Evolutionary conservation across 2,888 invertebrate genomes (phyloP), one percentile per base, ranked within the genome.

Genomic region (Boloria euphrosyne): DNA sequence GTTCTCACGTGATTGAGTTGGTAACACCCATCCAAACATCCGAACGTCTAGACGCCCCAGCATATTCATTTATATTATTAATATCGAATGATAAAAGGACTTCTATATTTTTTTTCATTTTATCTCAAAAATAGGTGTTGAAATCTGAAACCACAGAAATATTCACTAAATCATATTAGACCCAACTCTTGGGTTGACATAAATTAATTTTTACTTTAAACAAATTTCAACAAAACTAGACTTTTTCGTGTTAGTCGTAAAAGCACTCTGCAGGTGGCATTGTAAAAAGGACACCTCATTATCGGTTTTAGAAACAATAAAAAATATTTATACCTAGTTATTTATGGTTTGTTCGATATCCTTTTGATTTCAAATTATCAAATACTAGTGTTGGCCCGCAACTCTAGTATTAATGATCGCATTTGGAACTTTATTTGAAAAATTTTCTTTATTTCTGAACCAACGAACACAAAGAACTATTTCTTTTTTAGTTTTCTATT

Each of bases 231-330:
- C 54, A 68, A 76, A 82, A 67, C 62, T 68, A 59, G 73, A 73
- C 63, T 71, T 78, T 81, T 80, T 80, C 74, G 78, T 67, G 77
- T 74, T 74, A 67, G 54, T 31, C 77, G 62, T 55, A 76, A 79
- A 78, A 75, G 73, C 74, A 72, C 87, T 66, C 87, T 65, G 73
- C 88, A 84, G 88, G 88, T 84, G 84, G 84, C 73, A 74, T 79
- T 75, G 68, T 75, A 82, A 81, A 83, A 83, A 80, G 75, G 65
- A 79, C 76, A 81, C 77, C 78, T 79, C 46, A 80, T 75, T 75
- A 71, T 68, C 73, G 67, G 71, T 80, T 75, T 73, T 80, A 79
- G 54, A 81, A 81, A 83, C 79, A 80, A 81, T 78, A 76, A 75
- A 75, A 71, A 69, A 59, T 53, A 54, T 63, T 66, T 64, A 59